Percentiles rank a stretch among this genome's conserved stretches.
These are phyloP conservation scores for Bombylius major DNA, from an alignment of 2,888 invertebrate species.

Conservation along the genomic window DNA sequence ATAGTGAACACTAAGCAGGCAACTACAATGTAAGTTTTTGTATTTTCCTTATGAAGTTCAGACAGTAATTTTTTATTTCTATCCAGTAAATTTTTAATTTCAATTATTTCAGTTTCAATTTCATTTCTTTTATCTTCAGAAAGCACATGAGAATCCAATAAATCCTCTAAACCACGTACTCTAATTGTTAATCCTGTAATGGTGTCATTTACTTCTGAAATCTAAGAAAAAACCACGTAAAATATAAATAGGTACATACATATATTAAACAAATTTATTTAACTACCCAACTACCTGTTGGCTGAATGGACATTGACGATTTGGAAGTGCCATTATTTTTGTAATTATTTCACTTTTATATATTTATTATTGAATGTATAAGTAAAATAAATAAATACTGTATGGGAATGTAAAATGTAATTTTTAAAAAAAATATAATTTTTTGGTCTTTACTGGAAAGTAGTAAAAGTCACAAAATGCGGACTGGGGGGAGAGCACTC, in stretches of 20 bases:
- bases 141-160: background rate
- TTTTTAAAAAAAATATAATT: too few relatives aligned
- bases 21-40: conserved; percentile 6
- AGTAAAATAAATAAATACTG: too few relatives aligned
- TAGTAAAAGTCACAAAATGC: too few relatives aligned
- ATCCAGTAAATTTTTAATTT: conserved; percentile 9
- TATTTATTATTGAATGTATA: too few relatives aligned
- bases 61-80: conserved; percentile 5
- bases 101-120: conserved; percentile 5
- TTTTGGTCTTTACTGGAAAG: too few relatives aligned
- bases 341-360: too few relatives aligned
- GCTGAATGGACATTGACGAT: background rate
- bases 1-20: conserved; percentile 4
- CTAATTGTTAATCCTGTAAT: conserved; percentile 7
- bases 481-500: too few relatives aligned
- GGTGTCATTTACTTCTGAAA: conserved; percentile 2
- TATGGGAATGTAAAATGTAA: too few relatives aligned
- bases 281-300: background rate
- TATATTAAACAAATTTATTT: background rate
- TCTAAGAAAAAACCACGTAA: background rate
- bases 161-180: conserved; percentile 6
- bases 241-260: too few relatives aligned
- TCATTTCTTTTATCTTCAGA: background rate
- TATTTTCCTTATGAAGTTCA: conserved; percentile 8
- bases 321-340: background rate